Conservation (phyloP, 2,797 vertebrate genomes). For the Scyliorhinus canicula region DNA sequence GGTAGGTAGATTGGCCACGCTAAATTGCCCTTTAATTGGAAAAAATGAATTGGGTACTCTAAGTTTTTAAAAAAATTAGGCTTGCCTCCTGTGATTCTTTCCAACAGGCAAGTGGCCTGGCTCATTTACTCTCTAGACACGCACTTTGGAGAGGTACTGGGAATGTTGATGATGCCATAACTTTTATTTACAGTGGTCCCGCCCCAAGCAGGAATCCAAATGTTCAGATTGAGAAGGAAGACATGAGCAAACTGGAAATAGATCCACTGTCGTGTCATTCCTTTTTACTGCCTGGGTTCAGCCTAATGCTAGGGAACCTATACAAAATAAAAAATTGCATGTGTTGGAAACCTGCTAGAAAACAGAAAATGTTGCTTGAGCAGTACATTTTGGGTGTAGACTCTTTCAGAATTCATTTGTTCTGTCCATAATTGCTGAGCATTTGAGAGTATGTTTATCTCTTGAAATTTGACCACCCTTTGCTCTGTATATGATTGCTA, state of each 20-base stretch:
- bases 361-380: background rate
- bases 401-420: background rate
- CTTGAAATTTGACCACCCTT: background rate
- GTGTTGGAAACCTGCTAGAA: background rate
- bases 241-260: background rate
- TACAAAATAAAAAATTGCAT: background rate
- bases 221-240: background rate
- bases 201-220: background rate
- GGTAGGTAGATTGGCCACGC: too few relatives aligned
- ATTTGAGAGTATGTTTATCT: background rate
- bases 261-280: background rate
- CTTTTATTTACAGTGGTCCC: background rate
- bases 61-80: too few relatives aligned
- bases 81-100: background rate
- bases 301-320: background rate
- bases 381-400: background rate
- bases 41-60: too few relatives aligned
- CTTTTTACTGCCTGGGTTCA: background rate
- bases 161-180: background rate
- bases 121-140: background rate
- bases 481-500: background rate
- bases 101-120: background rate
- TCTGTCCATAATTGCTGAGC: background rate
- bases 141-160: background rate
- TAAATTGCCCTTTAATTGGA: too few relatives aligned